phyloP scores from a whole-genome alignment of 2,888 invertebrate species.

The Isoperla grammatica region DNA sequence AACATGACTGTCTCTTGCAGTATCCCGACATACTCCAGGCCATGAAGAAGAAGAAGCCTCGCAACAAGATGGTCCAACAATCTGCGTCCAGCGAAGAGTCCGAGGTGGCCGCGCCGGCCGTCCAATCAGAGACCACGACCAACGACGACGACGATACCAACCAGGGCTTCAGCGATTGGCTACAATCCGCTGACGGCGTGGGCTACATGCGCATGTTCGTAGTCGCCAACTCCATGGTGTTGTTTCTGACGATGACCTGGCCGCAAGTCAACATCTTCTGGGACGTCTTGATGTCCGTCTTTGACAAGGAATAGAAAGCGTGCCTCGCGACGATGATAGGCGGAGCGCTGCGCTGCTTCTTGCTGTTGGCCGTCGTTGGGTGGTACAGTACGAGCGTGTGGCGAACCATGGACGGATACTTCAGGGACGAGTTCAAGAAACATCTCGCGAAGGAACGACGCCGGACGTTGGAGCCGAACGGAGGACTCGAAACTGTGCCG shows the following conservation, averaged over 20 bases:
- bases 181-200: conserved; percentile 54
- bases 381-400: conserved; percentile 68
- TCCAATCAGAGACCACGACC: background rate
- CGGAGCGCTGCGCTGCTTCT: conserved; percentile 51
- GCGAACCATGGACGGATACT: conserved; percentile 68
- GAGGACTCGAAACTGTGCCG: too few species aligned
- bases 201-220: conserved; percentile 79
- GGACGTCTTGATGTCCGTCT: conserved; percentile 44
- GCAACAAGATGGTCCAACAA: background rate
- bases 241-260: conserved; percentile 67
- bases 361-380: conserved; percentile 60
- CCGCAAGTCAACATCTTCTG: conserved; percentile 61
- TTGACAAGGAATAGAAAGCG: conserved; percentile 37
- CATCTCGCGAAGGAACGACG: conserved; percentile 48
- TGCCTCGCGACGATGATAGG: conserved; percentile 20
- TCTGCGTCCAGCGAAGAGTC: background rate
- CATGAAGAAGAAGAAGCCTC: conserved; percentile 5
- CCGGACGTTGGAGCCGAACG: too few species aligned
- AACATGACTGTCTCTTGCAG: too few species aligned
- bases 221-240: conserved; percentile 65
- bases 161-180: conserved; percentile 28
- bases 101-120: background rate
- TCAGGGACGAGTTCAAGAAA: conserved; percentile 62
- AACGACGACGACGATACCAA: conserved; percentile 23
- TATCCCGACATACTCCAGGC: too few species aligned